phyloP scores from a whole-genome alignment of 2,888 invertebrate genomes.

The Ametastegia equiseti region DNA sequence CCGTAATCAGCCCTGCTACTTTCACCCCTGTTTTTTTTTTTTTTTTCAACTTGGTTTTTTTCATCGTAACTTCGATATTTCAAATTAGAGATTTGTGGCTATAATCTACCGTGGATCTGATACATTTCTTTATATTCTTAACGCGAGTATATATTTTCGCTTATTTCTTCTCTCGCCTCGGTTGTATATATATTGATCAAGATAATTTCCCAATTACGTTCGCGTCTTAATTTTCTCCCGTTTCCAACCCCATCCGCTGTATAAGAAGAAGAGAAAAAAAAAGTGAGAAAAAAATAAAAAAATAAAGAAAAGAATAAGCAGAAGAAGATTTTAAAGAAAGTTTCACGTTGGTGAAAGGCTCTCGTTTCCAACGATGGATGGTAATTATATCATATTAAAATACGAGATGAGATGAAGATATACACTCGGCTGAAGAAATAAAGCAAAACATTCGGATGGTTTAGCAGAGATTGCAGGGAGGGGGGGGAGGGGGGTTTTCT shows the following conservation, averaged over 20 bases:
- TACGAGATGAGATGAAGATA: neutral
- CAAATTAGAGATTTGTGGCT: neutral
- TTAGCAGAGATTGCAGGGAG: neutral
- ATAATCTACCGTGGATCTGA: neutral
- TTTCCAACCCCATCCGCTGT: neutral
- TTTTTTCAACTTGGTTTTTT: too few relatives aligned
- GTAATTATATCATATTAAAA: slow-evolving; percentile 35
- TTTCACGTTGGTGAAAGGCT: neutral
- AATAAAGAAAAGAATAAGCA: too few relatives aligned
- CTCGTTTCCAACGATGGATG: neutral
- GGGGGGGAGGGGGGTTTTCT: neutral
- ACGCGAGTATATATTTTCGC: too few relatives aligned
- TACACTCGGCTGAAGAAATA: neutral
- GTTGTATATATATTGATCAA: slow-evolving; percentile 19
- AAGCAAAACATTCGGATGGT: slow-evolving; percentile 25
- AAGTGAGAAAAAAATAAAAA: neutral
- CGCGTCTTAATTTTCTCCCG: slow-evolving; percentile 14
- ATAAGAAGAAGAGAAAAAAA: neutral
- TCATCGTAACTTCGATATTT: neutral
- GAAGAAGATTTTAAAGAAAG: too few relatives aligned
- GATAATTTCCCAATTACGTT: slow-evolving; percentile 37
- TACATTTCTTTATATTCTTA: neutral
- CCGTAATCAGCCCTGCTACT: neutral
- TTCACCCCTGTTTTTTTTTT: too few relatives aligned
- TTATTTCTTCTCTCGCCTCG: neutral